Evolutionary conservation across 2,797 vertebrate species (phyloP).

Genomic region (Rhinophrynus dorsalis): DNA sequence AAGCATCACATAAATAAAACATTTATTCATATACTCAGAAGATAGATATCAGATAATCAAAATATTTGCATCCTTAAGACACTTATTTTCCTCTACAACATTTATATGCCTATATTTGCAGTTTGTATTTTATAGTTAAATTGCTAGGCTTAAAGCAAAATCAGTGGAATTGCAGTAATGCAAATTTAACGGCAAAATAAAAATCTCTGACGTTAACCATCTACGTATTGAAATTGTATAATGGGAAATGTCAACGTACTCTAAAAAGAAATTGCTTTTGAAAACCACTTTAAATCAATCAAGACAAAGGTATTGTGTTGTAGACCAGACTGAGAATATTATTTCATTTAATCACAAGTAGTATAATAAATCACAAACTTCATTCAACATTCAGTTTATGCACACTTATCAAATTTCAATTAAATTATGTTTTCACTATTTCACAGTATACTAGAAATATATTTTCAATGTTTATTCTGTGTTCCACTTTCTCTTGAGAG

Average conservation of each 20-base stretch:
- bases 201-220: conserved; percentile 29
- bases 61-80: conserved; percentile 48
- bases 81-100: conserved; percentile 43
- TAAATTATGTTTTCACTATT: too few species aligned
- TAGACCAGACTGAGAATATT: neutral
- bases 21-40: conserved; percentile 48
- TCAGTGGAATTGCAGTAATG: conserved; percentile 46
- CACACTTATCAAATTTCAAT: too few species aligned
- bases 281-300: neutral
- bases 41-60: conserved; percentile 47
- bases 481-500: too few species aligned
- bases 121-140: conserved; percentile 45
- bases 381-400: too few species aligned
- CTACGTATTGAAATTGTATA: conserved; percentile 33
- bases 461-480: too few species aligned
- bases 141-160: conserved; percentile 45
- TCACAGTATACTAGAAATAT: too few species aligned
- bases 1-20: conserved; percentile 49
- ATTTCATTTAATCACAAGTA: too few species aligned
- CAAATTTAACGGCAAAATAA: conserved; percentile 49
- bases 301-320: neutral
- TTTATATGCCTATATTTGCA: conserved; percentile 47
- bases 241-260: conserved; percentile 30
- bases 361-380: too few species aligned
- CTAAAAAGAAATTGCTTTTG: neutral